These are phyloP conservation scores for Drosophila subsilvestris DNA, from an alignment of 2,888 invertebrate species.

Conservation along the genomic window DNA sequence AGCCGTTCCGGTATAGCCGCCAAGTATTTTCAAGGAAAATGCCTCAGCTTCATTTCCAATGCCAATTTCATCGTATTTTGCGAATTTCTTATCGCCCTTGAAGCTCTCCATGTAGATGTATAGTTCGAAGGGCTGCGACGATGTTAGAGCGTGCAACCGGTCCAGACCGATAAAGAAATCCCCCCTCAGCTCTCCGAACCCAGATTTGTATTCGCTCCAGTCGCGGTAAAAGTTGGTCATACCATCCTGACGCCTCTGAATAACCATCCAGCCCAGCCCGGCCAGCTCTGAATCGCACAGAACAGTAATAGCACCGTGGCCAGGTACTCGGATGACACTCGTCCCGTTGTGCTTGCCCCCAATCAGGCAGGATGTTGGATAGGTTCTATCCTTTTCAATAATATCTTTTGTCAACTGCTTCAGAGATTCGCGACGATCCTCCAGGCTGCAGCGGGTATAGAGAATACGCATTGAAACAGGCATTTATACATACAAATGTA, in stretches of 20 bases:
- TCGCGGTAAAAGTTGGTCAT: constrained; percentile 26
- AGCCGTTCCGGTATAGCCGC: constrained; percentile 5
- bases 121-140: constrained; percentile 15
- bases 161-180: constrained; percentile 30
- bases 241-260: constrained; percentile 26
- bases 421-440: constrained; percentile 14
- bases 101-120: constrained; percentile 10
- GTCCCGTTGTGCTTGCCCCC: not conserved
- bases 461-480: not conserved
- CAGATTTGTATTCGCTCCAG: constrained; percentile 24
- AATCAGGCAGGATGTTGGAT: constrained; percentile 12
- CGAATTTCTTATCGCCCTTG: not conserved
- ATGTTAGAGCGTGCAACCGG: constrained; percentile 6
- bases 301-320: constrained; percentile 2
- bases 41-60: constrained; percentile 17
- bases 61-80: constrained; percentile 24
- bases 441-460: constrained; percentile 1
- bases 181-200: constrained; percentile 2
- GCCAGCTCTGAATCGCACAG: constrained; percentile 14
- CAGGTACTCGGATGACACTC: constrained; percentile 14
- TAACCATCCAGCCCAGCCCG: constrained; percentile 23
- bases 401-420: constrained; percentile 2
- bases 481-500: no score
- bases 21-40: constrained; percentile 4
- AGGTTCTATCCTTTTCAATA: not conserved